These are phyloP conservation scores for Phrixothrix hirtus DNA, from an alignment of 2,888 invertebrate species.

Conservation along the genomic window DNA sequence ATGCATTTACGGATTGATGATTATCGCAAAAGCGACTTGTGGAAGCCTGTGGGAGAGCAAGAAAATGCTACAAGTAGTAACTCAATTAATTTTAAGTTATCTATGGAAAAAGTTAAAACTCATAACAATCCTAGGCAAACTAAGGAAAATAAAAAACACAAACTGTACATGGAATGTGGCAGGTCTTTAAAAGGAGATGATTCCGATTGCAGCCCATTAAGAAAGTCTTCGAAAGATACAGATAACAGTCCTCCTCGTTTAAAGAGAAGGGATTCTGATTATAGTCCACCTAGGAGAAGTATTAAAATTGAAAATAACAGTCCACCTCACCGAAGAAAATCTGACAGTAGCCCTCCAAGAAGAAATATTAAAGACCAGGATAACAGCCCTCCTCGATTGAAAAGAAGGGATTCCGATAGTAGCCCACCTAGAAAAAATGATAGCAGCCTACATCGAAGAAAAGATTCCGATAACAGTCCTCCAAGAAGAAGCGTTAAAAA, in stretches of 20 bases:
- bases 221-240: background rate
- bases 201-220: background rate
- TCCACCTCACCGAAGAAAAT: slow-evolving; percentile 6
- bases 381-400: slow-evolving; percentile 22
- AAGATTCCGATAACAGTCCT: slow-evolving; percentile 35
- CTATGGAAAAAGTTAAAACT: background rate
- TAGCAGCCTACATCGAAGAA: slow-evolving; percentile 15
- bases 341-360: slow-evolving; percentile 36
- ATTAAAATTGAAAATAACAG: slow-evolving; percentile 20
- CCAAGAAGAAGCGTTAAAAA: slow-evolving; percentile 31
- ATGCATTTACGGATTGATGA: slow-evolving; percentile 60
- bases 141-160: background rate
- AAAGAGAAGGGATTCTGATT: slow-evolving; percentile 14
- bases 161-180: background rate
- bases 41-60: slow-evolving; percentile 45
- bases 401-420: slow-evolving; percentile 40
- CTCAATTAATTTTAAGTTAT: background rate
- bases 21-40: slow-evolving; percentile 46
- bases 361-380: slow-evolving; percentile 13
- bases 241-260: background rate
- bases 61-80: no score
- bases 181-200: background rate
- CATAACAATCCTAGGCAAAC: background rate
- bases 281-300: slow-evolving; percentile 28
- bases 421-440: slow-evolving; percentile 40